These are phyloP conservation scores for Imbricaverruca yamaguchii DNA, from an alignment of 2,888 invertebrate species.

Conservation along the genomic window DNA sequence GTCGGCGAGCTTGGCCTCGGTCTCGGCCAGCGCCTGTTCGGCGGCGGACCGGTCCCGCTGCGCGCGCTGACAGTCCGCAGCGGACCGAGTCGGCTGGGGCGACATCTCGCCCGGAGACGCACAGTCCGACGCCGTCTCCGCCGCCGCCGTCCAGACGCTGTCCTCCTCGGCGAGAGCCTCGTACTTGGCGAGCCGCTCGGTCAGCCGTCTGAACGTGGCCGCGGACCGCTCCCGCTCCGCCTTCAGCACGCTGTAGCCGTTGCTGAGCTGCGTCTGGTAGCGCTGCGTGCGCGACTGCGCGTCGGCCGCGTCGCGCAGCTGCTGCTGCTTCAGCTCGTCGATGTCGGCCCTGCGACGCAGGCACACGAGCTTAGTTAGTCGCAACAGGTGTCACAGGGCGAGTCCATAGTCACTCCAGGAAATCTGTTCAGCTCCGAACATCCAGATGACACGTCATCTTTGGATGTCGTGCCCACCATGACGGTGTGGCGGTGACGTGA, in stretches of 20 bases:
- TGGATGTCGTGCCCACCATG: too few species aligned
- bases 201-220: constrained; percentile 35
- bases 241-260: constrained; percentile 34
- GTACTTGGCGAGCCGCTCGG: neutral
- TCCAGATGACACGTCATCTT: too few species aligned
- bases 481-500: too few species aligned
- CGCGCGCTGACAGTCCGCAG: too few species aligned
- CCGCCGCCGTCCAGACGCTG: neutral
- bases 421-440: too few species aligned
- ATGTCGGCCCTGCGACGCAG: neutral
- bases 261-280: constrained; percentile 39
- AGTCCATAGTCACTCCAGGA: too few species aligned
- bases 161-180: neutral
- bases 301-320: constrained; percentile 37
- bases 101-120: neutral
- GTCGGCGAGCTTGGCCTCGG: neutral
- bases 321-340: constrained; percentile 34
- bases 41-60: too few species aligned
- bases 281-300: constrained; percentile 39
- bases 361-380: too few species aligned
- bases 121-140: neutral
- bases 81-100: neutral
- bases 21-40: neutral
- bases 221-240: constrained; percentile 33
- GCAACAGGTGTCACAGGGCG: too few species aligned